Base-by-base conservation (phyloP, 2,888 invertebrate genomes). In the Spisula solida region DNA sequence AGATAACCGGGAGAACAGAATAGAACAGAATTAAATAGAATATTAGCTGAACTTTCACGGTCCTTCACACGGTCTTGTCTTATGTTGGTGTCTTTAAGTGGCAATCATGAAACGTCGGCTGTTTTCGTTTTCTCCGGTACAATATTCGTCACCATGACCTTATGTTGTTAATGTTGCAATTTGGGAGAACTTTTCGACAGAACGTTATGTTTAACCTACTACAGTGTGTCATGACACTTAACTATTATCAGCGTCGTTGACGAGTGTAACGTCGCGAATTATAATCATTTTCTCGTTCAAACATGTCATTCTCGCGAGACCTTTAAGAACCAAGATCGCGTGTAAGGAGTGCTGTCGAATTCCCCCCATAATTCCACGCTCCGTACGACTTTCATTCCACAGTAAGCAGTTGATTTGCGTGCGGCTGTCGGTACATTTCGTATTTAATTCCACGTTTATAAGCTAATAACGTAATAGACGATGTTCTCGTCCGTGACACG, bases 381-480 rank as follows among this genome's bases (percentile, higher is more conserved):
- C 75, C 20, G 75, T 16, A 18, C 34, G 18, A 31, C 25, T 16
- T 34, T 75, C 75, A 75, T 75, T 75, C 34, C 31, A 1, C 25
- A 25, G 75, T 75, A 75, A 75, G 75, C 29, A 31, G 31, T 34
- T 18, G 75, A 66, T 51, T 83, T 31, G 83, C 84, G 88, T 88
- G 88, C 16, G 51, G 34, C 31, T 56, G 66, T 70, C 48, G 55
- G 41, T 34, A 48, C 47, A 47, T 12, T 51, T 70, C 34, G 81
- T 34, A 48, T 66, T 70, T 84, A 88, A 88, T 88, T 29, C 47
- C 25, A 31, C 80, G 87, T 80, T 84, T 81, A 85, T 70, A 41
- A 75, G 80, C 51, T 85, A 88, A 88, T 85, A 84, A 66, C 70
- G 84, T 85, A 88, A 84, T 88, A 48, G 48, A 75, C 48, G 29